These are phyloP conservation scores for Trypoxylon attenuatum DNA, from an alignment of 2,888 invertebrate genomes.

Conservation along the genomic window DNA sequence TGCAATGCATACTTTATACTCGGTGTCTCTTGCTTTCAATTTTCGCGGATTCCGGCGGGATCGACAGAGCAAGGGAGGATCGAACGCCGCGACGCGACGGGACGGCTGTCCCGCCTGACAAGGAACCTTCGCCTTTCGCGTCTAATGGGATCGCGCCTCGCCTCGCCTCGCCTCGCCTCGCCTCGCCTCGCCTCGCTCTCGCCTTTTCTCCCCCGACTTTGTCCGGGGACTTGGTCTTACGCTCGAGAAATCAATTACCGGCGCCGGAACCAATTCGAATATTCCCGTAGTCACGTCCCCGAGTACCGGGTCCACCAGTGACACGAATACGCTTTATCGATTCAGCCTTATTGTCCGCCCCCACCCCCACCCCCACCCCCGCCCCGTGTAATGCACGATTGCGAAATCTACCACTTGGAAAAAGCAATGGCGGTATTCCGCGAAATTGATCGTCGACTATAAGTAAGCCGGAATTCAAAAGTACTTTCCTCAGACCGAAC, in stretches of 20 bases:
- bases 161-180: background rate
- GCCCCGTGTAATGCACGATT: too few species aligned
- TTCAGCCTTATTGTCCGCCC: too few species aligned
- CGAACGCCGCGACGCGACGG: background rate
- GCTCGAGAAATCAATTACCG: slow-evolving; percentile 38
- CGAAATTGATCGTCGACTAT: too few species aligned
- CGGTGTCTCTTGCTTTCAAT: slow-evolving; percentile 36
- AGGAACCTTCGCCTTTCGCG: slow-evolving; percentile 15
- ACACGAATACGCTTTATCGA: too few species aligned
- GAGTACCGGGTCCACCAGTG: too few species aligned
- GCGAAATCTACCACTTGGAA: too few species aligned
- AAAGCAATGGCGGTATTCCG: too few species aligned
- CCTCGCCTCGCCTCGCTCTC: background rate
- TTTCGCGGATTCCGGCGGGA: slow-evolving; percentile 13
- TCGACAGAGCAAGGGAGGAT: too few species aligned
- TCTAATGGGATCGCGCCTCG: slow-evolving; percentile 36
- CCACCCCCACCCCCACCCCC: too few species aligned
- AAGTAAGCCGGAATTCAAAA: too few species aligned
- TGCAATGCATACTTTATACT: slow-evolving; percentile 51
- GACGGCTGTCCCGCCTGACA: slow-evolving; percentile 28
- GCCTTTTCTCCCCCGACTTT: slow-evolving; percentile 20
- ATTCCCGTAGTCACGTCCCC: slow-evolving; percentile 31
- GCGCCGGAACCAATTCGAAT: slow-evolving; percentile 26
- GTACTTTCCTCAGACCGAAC: too few species aligned
- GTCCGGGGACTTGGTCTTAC: too few species aligned